A percentile compares a stretch with the other conserved stretches of the same genome.
These are phyloP conservation scores for Ethmia dodecea DNA, from an alignment of 2,888 invertebrate genomes.

Conservation along the genomic window DNA sequence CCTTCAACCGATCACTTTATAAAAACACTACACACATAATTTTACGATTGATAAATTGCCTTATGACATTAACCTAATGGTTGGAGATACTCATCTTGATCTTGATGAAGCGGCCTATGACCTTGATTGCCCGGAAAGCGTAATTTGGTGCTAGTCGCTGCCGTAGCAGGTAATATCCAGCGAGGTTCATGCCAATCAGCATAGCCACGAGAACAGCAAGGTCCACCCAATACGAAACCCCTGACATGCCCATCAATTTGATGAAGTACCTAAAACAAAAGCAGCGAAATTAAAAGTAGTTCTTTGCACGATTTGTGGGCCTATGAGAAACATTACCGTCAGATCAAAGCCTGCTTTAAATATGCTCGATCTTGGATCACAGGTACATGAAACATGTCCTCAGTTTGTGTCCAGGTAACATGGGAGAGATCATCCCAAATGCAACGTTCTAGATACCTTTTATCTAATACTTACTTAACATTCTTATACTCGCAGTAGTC, in stretches of 20 bases:
- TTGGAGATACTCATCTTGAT: conserved; percentile 73
- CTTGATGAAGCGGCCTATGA: conserved; percentile 84
- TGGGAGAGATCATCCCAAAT: no score
- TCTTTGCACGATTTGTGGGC: no score
- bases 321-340: no score
- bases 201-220: conserved; percentile 79
- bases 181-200: conserved; percentile 79
- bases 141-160: conserved; percentile 84
- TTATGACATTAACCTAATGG: conserved; percentile 15
- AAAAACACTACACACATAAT: no score
- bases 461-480: conserved; percentile 73
- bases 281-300: no score
- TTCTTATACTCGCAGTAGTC: conserved; percentile 87
- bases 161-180: conserved; percentile 84
- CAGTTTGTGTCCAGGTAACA: no score
- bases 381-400: no score
- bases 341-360: no score
- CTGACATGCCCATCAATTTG: conserved; percentile 84
- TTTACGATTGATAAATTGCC: no score
- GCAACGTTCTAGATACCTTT: no score
- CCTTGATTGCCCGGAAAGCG: conserved; percentile 83
- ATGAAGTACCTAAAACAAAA: conserved; percentile 80
- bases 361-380: no score
- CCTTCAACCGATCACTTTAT: no score
- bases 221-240: conserved; percentile 82